Evolutionary conservation across 2,888 invertebrate genomes (phyloP).

Genomic region (Amblyteles armatorius): DNA sequence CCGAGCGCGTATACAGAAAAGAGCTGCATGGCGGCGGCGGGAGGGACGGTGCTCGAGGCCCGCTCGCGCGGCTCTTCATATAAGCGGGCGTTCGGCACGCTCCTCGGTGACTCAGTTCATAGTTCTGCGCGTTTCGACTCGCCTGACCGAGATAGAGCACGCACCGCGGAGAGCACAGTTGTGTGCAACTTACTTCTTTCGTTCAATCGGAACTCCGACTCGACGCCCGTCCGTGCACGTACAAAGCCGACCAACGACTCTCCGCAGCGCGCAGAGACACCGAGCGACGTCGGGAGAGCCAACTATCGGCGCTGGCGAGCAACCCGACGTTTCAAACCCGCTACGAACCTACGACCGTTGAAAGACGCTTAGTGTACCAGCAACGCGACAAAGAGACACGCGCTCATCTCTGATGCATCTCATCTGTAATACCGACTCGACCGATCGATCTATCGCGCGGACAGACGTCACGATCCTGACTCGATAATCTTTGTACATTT

Average conservation of each 20-base stretch:
- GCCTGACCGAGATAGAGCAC: constrained; percentile 70
- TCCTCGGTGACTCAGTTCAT: constrained; percentile 71
- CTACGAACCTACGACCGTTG: neutral
- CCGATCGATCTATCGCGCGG: neutral
- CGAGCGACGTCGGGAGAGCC: constrained; percentile 25
- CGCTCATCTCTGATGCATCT: constrained; percentile 26
- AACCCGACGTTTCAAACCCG: neutral
- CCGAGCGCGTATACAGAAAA: neutral
- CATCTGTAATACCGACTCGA: neutral
- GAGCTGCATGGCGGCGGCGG: neutral
- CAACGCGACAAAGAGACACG: constrained; percentile 34
- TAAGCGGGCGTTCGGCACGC: constrained; percentile 72
- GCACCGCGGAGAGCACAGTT: constrained; percentile 26
- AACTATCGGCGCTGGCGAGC: constrained; percentile 25
- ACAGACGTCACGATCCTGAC: neutral
- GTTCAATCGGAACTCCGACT: constrained; percentile 40
- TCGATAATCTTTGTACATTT: neutral
- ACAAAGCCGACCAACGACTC: neutral
- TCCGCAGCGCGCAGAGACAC: neutral
- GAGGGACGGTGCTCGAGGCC: constrained; percentile 35
- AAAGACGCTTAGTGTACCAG: neutral
- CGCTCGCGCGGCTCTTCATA: constrained; percentile 66
- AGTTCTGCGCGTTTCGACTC: constrained; percentile 65
- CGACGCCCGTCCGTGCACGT: neutral
- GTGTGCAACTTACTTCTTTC: constrained; percentile 53